These are phyloP conservation scores for Parauchenoglanis ngamensis DNA, from an alignment of 2,797 vertebrate genomes.

Conservation along the genomic window DNA sequence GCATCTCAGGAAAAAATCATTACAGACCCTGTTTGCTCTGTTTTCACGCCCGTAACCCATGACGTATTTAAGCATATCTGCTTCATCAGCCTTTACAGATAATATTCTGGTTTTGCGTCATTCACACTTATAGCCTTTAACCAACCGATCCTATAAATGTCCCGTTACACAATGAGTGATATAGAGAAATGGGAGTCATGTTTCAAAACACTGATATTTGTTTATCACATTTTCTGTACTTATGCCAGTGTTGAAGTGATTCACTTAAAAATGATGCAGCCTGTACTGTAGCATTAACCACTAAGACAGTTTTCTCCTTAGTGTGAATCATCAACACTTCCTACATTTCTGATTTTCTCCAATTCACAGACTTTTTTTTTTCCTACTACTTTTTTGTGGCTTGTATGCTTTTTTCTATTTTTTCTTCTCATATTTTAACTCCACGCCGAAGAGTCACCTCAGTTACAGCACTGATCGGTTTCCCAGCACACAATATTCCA, in stretches of 20 bases:
- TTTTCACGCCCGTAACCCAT: not conserved
- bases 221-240: not conserved
- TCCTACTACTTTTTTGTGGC: not conserved
- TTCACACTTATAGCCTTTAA: not conserved
- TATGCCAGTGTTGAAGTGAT: not conserved
- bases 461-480: not conserved
- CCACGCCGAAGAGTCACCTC: not conserved
- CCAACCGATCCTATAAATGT: not conserved
- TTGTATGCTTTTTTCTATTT: too few species aligned
- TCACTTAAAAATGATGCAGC: not conserved
- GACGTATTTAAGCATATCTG: not conserved
- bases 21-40: not conserved
- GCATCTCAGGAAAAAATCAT: not conserved
- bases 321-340: not conserved
- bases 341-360: not conserved
- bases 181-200: not conserved
- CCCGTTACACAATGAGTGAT: not conserved
- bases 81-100: not conserved
- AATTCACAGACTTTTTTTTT: not conserved
- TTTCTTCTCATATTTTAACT: too few species aligned
- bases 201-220: not conserved
- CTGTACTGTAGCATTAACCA: not conserved
- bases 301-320: not conserved
- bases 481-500: not conserved
- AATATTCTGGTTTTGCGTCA: not conserved